Conservation (phyloP, 2,888 invertebrate species). For the Pseudococcus longispinus region DNA sequence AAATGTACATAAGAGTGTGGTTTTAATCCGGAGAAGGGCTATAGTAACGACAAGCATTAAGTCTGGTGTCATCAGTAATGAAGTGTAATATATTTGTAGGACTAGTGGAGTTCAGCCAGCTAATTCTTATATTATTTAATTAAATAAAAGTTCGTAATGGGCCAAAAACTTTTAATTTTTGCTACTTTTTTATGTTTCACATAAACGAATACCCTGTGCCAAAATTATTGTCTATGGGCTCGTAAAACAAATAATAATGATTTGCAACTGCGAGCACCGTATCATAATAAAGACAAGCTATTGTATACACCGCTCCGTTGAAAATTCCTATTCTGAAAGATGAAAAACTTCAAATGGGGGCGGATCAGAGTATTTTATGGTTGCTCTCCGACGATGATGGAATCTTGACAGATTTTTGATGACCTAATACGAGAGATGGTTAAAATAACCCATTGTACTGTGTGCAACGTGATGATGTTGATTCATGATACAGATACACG, state of each 20-base stretch:
- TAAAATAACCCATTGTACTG: constrained; percentile 35
- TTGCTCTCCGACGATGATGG: not conserved
- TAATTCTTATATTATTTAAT: constrained; percentile 54
- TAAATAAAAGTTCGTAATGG: constrained; percentile 50
- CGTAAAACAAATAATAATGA: constrained; percentile 43
- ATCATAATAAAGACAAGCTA: constrained; percentile 5
- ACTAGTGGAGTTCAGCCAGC: constrained; percentile 54
- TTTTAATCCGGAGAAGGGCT: constrained; percentile 18
- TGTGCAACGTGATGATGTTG: constrained; percentile 37
- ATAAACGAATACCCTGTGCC: constrained; percentile 38
- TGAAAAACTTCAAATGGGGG: not conserved
- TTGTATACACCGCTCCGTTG: not conserved
- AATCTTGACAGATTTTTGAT: constrained; percentile 43
- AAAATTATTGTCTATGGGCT: constrained; percentile 40
- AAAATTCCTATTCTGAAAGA: not conserved
- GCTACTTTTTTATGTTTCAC: constrained; percentile 28
- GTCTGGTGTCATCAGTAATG: constrained; percentile 44
- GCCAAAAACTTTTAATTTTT: constrained; percentile 54
- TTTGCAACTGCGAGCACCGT: not conserved
- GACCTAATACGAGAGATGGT: constrained; percentile 7
- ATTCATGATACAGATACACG: not conserved
- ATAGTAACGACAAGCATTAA: constrained; percentile 5
- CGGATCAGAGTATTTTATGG: not conserved
- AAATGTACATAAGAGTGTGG: not conserved
- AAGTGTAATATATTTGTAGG: constrained; percentile 50